Percentiles rank a stretch among this genome's conserved stretches.
Evolutionary conservation across 2,113 vertebrate species (phyloP).

Genomic region (Erythrocercus mccallii): DNA sequence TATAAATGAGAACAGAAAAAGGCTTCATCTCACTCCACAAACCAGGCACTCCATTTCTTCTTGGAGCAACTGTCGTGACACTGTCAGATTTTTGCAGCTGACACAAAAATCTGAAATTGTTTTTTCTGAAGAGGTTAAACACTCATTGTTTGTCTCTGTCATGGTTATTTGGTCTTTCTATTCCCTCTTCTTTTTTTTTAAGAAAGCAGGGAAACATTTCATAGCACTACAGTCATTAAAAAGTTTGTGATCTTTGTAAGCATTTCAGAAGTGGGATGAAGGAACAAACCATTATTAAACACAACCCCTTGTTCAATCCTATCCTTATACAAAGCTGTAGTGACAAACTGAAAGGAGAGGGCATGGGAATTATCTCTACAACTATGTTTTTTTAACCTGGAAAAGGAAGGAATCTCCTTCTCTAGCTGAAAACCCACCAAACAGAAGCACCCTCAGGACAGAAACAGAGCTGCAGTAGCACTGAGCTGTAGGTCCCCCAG

Average conservation of each 20-base stretch:
- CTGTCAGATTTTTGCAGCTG: neutral
- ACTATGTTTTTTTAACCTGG: neutral
- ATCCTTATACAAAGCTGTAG: neutral
- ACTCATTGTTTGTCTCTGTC: neutral
- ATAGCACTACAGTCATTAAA: neutral
- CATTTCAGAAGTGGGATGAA: neutral
- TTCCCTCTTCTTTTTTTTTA: neutral
- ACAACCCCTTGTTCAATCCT: neutral
- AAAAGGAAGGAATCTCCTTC: neutral
- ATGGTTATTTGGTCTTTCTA: neutral
- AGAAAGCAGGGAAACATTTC: neutral
- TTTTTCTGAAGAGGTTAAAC: neutral
- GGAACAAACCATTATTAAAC: neutral
- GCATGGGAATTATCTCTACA: neutral
- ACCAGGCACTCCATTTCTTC: neutral
- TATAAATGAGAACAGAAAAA: neutral
- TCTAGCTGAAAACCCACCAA: neutral
- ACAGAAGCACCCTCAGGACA: neutral
- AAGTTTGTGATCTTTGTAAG: neutral
- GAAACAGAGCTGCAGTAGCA: neutral
- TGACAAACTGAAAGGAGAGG: neutral
- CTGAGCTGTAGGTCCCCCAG: neutral
- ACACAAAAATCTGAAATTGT: neutral
- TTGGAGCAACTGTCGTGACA: neutral
- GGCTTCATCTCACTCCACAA: neutral